Evolutionary conservation across 2,113 vertebrate genomes (phyloP).

Genomic region (Ictidomys tridecemlineatus): DNA sequence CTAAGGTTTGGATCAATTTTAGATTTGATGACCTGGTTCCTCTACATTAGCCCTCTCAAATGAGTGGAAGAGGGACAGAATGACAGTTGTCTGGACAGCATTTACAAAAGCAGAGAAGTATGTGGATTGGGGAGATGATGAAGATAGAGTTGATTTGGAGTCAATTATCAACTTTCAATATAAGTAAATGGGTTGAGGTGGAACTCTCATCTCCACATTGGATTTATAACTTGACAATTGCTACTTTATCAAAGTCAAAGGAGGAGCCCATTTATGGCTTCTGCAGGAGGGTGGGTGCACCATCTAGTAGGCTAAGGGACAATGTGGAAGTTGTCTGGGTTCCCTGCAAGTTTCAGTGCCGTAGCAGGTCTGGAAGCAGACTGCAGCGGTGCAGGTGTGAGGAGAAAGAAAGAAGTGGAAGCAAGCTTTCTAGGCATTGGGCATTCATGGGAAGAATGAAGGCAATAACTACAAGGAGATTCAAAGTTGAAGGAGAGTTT

Average conservation of each 20-base stretch:
- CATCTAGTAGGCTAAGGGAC: neutral
- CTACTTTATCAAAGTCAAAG: neutral
- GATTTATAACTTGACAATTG: neutral
- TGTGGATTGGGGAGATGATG: neutral
- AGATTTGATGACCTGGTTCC: neutral
- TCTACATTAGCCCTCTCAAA: neutral
- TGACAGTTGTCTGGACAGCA: neutral
- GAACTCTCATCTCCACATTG: neutral
- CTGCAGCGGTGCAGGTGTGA: neutral
- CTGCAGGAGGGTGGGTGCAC: neutral
- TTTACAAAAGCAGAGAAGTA: neutral
- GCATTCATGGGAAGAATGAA: neutral
- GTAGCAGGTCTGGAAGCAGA: rapidly evolving
- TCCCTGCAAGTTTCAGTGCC: neutral
- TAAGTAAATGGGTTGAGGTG: neutral
- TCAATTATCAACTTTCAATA: neutral
- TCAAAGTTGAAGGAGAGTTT: neutral
- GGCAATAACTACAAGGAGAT: neutral
- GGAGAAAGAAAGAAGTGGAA: neutral
- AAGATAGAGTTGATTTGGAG: neutral
- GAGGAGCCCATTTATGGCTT: neutral
- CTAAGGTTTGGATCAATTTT: neutral
- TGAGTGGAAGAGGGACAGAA: neutral
- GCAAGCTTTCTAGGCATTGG: neutral
- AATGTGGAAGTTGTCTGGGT: neutral